Evolutionary conservation across 2,888 invertebrate species (phyloP), one percentile per base, ranked within the genome.

Genomic region (Clanis bilineata): DNA sequence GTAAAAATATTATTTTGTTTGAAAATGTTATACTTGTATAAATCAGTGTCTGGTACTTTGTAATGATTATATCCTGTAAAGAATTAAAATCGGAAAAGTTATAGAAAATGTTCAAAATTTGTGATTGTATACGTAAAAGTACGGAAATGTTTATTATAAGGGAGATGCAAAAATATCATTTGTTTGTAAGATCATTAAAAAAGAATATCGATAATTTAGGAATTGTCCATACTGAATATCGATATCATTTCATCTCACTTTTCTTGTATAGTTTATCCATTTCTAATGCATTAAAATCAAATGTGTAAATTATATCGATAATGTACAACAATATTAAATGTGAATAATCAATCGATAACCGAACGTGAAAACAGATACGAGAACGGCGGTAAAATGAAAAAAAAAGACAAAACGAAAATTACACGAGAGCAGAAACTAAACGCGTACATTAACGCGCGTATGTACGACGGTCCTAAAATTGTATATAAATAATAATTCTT

Each of bases 401-500:
- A 36, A 51, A 51, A 32, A 51, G 32, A 51, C 39, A 56, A 39
- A 51, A 54, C 57, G 18, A 45, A 45, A 45, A 45, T 28, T 28
- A 47, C 28, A 32, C 28, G 32, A 22, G 7, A 0, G 38, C 51
- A 36, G 58, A 45, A 32, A 60, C 23, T 61, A 62, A 10, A 36
- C 59, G 60, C 60, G 63, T 65, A 65, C 65, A 62, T 64, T 62
- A 28, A 51, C 51, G 32, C 51, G 47, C 47, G 51, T 28, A 28
- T 28, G 32, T 10, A 51, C 51, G 62, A 69, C 68, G 67, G 72
- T 72, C 73, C 72, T 69, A 70, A 69, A 66, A 66, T 70, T 70
- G 64, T 63, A 65, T 69, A 68, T 67, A 69, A 69, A 69, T 67
- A 62, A 67, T 70, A 25, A 62, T 66, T 72, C 64, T 76, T 74